phyloP scores from a whole-genome alignment of 2,797 vertebrate species.

The Australoheros facetus region DNA sequence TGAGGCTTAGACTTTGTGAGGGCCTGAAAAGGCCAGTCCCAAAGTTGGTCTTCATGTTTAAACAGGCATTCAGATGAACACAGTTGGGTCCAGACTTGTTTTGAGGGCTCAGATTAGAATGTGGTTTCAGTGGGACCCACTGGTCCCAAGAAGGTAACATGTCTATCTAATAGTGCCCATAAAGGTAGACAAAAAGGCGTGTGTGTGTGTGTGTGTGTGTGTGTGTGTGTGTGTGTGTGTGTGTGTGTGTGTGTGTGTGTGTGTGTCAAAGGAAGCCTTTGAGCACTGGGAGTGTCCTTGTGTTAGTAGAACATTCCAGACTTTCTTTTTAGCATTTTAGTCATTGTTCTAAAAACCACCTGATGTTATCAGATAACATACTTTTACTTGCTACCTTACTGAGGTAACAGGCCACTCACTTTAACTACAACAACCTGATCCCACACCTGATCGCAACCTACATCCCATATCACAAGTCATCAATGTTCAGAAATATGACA shows the following conservation, averaged over 20 bases:
- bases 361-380: conserved; percentile 59
- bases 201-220: conserved; percentile 21
- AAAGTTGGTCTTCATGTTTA: neutral
- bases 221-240: conserved; percentile 43
- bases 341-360: conserved; percentile 62
- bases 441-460: neutral
- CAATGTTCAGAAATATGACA: neutral
- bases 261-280: conserved; percentile 68
- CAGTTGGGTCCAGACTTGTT: neutral
- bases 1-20: neutral
- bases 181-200: neutral
- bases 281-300: conserved; percentile 60
- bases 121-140: neutral
- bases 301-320: conserved; percentile 73
- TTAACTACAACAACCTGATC: neutral
- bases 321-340: conserved; percentile 60
- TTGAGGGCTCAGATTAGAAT: neutral
- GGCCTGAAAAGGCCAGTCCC: neutral
- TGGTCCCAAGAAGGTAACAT: neutral
- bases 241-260: conserved; percentile 22
- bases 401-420: neutral
- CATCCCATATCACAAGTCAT: neutral
- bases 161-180: neutral
- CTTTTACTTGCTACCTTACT: neutral
- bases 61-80: neutral